Evolutionary conservation across 2,797 vertebrate genomes (phyloP), one percentile per base, ranked within the genome.

Genomic region (Micropoecilia bifurca): DNA sequence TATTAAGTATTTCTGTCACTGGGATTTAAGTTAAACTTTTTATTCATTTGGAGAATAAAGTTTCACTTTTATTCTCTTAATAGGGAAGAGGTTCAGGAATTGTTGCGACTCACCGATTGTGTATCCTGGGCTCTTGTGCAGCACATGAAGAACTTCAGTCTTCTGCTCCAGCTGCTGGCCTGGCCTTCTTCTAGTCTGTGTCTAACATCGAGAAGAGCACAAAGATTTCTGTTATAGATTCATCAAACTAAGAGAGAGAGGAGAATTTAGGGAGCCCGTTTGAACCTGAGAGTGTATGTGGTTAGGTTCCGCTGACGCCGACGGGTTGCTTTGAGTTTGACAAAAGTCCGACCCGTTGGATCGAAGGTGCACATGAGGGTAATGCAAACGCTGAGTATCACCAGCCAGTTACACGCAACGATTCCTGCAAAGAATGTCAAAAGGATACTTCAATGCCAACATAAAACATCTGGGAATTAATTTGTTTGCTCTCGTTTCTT

Each of bases 361-460:
- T 99, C 99, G 2, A 99, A 99, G 84, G 99, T 99, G 3, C 99
- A 99, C 88, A 98, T 97, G 80, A 99, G 97, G 0, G 98, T 99
- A 92, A 99, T 97, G 92, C 97, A 99, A 81, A 99, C 97, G 0
- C 98, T 99, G 88, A 99, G 96, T 93, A 99, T 99, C 87, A 99
- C 98, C 12, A 99, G 97, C 99, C 98, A 99, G 94, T 99, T 99
- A 94, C 99, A 99, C 66, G 97, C 97, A 73, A 99, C 99, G 83
- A 99, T 99, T 77, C 99, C 98, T 90, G 88, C 41, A 79, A 61
- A 85, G 33, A 79, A 81, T 4, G 82, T 77, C 2, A 69, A 81
- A 77, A 77, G 0, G 69, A 61, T 3, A 74, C 28, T 86, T 63
- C 75, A 28, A 76, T 55, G 63, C 4, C 46, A 78, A 22, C 50